Evolutionary conservation across 2,797 vertebrate genomes (phyloP).

Genomic region (Rhincodon typus): DNA sequence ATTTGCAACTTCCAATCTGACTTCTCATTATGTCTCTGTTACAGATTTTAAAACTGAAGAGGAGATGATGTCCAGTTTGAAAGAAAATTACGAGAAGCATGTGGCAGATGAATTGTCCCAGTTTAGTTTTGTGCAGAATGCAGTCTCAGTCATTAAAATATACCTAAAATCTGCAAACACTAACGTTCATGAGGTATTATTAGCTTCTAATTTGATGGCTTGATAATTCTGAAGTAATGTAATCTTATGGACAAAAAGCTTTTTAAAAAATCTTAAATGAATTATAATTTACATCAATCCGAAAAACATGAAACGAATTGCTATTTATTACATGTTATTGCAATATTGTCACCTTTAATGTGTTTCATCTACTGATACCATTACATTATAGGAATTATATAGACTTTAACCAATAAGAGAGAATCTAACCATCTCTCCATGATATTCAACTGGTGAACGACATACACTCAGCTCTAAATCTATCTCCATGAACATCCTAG

Average conservation of each 20-base stretch:
- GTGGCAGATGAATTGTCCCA: constrained; percentile 54
- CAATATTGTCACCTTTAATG: background rate
- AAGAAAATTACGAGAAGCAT: constrained; percentile 63
- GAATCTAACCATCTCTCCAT: background rate
- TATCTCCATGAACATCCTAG: background rate
- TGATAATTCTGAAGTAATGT: background rate
- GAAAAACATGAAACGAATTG: no score
- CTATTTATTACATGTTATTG: background rate
- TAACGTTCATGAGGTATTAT: constrained; percentile 61
- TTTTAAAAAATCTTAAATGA: no score
- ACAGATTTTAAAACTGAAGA: constrained; percentile 75
- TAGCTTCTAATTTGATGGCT: background rate
- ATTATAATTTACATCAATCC: no score
- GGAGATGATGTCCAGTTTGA: constrained; percentile 70
- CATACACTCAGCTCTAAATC: background rate
- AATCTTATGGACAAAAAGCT: no score
- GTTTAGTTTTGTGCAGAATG: constrained; percentile 55
- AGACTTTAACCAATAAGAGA: background rate
- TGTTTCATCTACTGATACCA: background rate
- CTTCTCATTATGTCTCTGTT: background rate
- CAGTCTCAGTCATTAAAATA: constrained; percentile 62
- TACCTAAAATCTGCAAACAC: constrained; percentile 56
- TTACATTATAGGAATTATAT: background rate
- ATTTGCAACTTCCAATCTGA: background rate
- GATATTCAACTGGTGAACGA: background rate